These are phyloP conservation scores for Antheraea yamamai DNA, from an alignment of 2,888 invertebrate species.

Conservation along the genomic window DNA sequence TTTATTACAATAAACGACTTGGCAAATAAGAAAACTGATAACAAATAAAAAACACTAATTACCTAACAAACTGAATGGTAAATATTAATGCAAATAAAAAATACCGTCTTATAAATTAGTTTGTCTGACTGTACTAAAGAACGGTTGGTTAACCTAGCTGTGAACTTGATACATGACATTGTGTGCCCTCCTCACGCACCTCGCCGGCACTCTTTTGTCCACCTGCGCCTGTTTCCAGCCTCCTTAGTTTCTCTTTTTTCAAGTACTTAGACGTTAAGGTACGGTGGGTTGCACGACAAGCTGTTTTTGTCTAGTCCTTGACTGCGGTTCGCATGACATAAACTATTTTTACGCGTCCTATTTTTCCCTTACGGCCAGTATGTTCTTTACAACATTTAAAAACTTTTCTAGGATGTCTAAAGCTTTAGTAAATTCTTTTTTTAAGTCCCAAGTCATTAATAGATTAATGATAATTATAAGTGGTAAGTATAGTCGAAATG, in stretches of 20 bases:
- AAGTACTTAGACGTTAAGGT: constrained; percentile 22
- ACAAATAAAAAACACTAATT: neutral
- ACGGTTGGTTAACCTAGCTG: constrained; percentile 60
- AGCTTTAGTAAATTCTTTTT: neutral
- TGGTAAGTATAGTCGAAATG: neutral
- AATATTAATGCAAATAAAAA: neutral
- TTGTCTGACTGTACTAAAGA: constrained; percentile 50
- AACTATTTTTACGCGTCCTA: constrained; percentile 4
- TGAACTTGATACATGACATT: constrained; percentile 83
- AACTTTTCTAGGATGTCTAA: neutral
- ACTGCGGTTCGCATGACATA: neutral
- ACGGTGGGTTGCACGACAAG: constrained; percentile 10
- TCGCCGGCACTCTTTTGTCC: constrained; percentile 48
- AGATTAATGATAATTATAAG: neutral
- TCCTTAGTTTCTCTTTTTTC: constrained; percentile 46
- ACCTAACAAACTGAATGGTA: neutral
- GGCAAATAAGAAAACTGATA: too few species aligned
- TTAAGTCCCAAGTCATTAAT: neutral
- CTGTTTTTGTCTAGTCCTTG: constrained; percentile 2
- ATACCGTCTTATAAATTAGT: neutral
- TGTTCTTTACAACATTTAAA: neutral
- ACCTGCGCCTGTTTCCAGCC: constrained; percentile 40
- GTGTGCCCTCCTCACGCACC: constrained; percentile 76
- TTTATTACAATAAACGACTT: too few species aligned
- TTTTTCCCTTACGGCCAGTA: neutral